phyloP scores from a whole-genome alignment of 2,797 vertebrate genomes.

The Enteromius viviparus region DNA sequence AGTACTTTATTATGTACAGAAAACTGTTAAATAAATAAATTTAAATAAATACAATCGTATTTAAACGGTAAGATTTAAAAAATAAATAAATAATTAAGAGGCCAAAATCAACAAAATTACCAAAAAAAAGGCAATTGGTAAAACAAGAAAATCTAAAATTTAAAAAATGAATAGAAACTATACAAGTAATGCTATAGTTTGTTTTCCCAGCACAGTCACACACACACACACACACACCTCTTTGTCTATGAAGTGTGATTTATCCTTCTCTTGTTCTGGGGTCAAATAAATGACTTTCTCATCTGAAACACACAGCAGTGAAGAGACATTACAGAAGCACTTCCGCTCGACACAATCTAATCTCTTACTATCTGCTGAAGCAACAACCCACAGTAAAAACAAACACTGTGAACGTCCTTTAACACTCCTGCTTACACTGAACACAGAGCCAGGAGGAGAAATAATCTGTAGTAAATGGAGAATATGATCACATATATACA shows the following conservation, averaged over 20 bases:
- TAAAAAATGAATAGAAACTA: background rate
- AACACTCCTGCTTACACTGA: background rate
- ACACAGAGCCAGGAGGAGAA: background rate
- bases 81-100: background rate
- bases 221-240: constrained; percentile 79
- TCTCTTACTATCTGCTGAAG: background rate
- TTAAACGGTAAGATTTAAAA: background rate
- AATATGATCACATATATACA: background rate
- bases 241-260: constrained; percentile 99
- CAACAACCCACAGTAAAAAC: background rate
- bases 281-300: constrained; percentile 98
- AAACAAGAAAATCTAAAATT: background rate
- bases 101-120: background rate
- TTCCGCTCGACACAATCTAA: background rate
- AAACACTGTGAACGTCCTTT: background rate
- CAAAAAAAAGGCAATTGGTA: background rate
- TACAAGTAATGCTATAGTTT: background rate
- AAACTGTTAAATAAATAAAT: background rate
- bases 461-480: background rate
- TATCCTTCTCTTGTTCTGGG: constrained; percentile 99
- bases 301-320: constrained; percentile 73
- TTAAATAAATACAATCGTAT: background rate
- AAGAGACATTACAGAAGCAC: background rate
- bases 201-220: background rate
- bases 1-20: background rate